Percentiles rank a stretch among this genome's conserved stretches.
Evolutionary conservation across 2,888 invertebrate species (phyloP).

Genomic region (Spodoptera littoralis): DNA sequence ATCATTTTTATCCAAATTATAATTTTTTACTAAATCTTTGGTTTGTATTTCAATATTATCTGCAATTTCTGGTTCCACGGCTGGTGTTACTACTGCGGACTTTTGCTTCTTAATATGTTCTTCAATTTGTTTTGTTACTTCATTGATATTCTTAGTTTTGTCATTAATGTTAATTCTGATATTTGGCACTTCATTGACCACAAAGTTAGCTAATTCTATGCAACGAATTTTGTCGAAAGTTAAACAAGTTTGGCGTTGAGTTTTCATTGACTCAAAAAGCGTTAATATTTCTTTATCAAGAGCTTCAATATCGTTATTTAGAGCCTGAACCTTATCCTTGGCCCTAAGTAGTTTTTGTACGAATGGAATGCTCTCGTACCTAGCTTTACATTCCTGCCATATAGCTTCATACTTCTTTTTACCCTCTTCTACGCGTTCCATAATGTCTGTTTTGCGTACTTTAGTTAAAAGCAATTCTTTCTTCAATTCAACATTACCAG

Average conservation of each 20-base stretch:
- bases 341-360: conserved; percentile 70
- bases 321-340: conserved; percentile 57
- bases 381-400: conserved; percentile 72
- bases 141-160: conserved; percentile 58
- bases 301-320: conserved; percentile 60
- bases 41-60: conserved; percentile 14
- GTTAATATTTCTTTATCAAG: conserved; percentile 62
- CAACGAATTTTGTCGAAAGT: conserved; percentile 65
- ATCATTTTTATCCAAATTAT: conserved; percentile 36
- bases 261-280: conserved; percentile 62
- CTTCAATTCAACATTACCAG: conserved; percentile 73
- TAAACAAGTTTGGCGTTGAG: conserved; percentile 58
- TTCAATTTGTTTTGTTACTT: conserved; percentile 59
- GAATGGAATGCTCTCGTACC: conserved; percentile 76
- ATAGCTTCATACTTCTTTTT: conserved; percentile 76
- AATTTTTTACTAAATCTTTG: conserved; percentile 12
- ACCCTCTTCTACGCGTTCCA: conserved; percentile 65
- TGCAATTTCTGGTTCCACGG: conserved; percentile 13
- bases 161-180: conserved; percentile 60
- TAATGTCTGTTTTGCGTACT: conserved; percentile 65
- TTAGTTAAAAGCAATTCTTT: conserved; percentile 72
- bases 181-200: conserved; percentile 69
- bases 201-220: conserved; percentile 72
- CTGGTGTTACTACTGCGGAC: conserved; percentile 10
- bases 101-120: conserved; percentile 29